Evolutionary conservation across 2,797 vertebrate genomes (phyloP), one percentile per base, ranked within the genome.

Genomic region (Eospalax fontanierii): DNA sequence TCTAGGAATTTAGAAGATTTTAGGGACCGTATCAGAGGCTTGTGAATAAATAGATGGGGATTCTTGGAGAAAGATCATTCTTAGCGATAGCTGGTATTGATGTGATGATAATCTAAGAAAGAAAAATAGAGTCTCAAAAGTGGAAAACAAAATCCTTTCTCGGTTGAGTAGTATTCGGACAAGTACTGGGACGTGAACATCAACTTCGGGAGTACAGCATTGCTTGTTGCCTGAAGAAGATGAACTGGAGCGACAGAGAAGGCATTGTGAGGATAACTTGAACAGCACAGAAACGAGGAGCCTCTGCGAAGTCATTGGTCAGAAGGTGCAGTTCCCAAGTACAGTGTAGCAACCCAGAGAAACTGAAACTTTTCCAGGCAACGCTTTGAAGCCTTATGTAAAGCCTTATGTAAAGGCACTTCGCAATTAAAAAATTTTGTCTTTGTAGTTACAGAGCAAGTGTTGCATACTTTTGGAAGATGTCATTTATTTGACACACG

Each of bases 1-100:
- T 92, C 54, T 74, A 90, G 59, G 59, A 94, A 83, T 75, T 81
- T 74, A 76, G 90, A 91, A 26, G n/a, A 59, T 81, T 83, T 83
- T 79, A 87, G 93, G 63, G 24, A 89, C 19, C 59, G 43, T 61
- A 30, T 82, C 46, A 68, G 46, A 82, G 38, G 76, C 54, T 28
- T 54, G 9, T 87, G 73, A 76, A 87, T 84, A 74, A 70, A 68
- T 65, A 76, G 11, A 66, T 61, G 35, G 18, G 70, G 28, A 73
- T 8, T 46, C 35, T 38, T 40, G 54, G 70, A 54, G 61, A 83
- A 85, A 66, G 26, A 22, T 0, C 11, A 63, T 71, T 89, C 30
- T 83, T 74, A 26, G 22, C 19, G 14, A 1, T 57, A 46, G 40
- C 59, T 40, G 4, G 22, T 35, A 28, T 46, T 71, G 35, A 2